A percentile compares a stretch with the other conserved stretches of the same genome.
Conservation (phyloP, 2,888 invertebrate species). For the Dicycla oo region DNA sequence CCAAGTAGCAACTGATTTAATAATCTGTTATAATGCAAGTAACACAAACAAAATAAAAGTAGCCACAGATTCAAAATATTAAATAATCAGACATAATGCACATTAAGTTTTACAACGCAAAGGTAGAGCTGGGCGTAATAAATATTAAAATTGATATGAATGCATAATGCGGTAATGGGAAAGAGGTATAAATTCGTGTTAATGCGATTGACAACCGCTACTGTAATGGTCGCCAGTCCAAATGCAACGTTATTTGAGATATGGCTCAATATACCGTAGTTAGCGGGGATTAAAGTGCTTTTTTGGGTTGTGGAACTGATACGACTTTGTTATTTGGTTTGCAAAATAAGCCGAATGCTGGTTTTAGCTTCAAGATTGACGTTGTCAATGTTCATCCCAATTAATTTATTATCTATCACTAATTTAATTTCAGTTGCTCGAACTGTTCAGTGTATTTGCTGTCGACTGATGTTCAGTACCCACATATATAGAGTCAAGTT, state of each 20-base stretch:
- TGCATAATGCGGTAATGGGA: slow-evolving; percentile 70
- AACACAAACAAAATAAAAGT: slow-evolving; percentile 33
- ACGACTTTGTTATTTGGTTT: no score
- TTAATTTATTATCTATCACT: no score
- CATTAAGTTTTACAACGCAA: slow-evolving; percentile 57
- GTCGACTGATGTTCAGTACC: no score
- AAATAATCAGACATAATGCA: slow-evolving; percentile 59
- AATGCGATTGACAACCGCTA: slow-evolving; percentile 71
- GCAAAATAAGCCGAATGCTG: neutral
- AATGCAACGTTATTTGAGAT: slow-evolving; percentile 58
- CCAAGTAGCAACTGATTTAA: neutral
- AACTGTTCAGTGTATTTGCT: no score
- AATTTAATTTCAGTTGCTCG: no score
- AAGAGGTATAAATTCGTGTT: slow-evolving; percentile 70
- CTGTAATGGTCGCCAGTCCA: slow-evolving; percentile 58
- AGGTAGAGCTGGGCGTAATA: slow-evolving; percentile 49
- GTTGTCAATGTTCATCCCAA: no score
- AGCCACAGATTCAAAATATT: slow-evolving; percentile 53
- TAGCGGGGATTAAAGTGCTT: slow-evolving; percentile 29
- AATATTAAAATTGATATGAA: slow-evolving; percentile 70
- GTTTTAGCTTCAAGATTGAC: neutral
- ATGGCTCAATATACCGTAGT: slow-evolving; percentile 23
- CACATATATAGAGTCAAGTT: no score
- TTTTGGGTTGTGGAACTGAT: neutral
- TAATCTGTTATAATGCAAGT: neutral